phyloP scores from a whole-genome alignment of 1,140 invertebrate genomes.

The Brachionus paranguensis region DNA sequence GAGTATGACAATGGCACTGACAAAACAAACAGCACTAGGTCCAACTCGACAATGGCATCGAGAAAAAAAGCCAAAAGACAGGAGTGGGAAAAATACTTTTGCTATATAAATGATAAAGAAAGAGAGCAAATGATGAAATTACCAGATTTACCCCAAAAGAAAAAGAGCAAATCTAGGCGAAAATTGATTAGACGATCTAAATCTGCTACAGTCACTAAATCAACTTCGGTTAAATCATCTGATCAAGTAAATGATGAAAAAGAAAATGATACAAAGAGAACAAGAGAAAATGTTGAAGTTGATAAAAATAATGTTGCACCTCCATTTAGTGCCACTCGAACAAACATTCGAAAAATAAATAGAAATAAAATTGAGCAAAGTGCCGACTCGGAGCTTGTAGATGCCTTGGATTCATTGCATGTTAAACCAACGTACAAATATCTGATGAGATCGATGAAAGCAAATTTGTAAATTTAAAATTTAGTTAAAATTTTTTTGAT shows the following conservation, averaged over 20 bases:
- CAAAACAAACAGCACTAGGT: background rate
- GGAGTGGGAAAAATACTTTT: constrained; percentile 29
- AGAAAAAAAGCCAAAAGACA: background rate
- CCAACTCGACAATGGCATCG: background rate
- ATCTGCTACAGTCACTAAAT: background rate
- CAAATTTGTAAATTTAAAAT: background rate
- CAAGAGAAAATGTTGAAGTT: background rate
- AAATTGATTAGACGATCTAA: background rate
- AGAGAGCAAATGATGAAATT: constrained; percentile 2
- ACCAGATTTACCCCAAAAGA: background rate
- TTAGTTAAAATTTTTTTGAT: background rate
- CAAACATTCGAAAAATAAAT: background rate
- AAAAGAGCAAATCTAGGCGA: background rate
- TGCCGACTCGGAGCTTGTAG: background rate
- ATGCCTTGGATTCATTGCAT: background rate
- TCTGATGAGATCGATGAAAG: constrained; percentile 17
- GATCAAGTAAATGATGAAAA: background rate
- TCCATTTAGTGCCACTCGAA: background rate
- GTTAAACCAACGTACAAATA: background rate
- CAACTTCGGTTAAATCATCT: background rate
- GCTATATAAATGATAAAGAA: constrained; percentile 8
- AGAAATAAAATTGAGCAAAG: background rate
- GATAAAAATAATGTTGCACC: background rate
- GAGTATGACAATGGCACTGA: background rate
- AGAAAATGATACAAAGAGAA: background rate